Base-by-base conservation (phyloP, 2,113 vertebrate genomes). In the Rhinoderma darwinii region DNA sequence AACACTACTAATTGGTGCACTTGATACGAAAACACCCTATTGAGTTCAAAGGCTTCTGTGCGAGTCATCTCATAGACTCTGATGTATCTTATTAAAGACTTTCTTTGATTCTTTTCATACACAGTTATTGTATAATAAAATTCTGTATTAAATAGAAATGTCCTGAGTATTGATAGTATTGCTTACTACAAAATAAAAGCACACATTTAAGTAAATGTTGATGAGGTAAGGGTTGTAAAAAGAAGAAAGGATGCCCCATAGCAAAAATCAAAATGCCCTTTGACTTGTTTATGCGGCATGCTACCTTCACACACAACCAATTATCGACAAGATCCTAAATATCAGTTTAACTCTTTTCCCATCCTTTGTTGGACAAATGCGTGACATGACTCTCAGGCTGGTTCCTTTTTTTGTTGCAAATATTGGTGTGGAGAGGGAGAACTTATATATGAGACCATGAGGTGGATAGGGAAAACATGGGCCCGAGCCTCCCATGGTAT, bases 11-110 rank as follows among this genome's bases (percentile, higher is more conserved):
- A 75, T 84, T 84, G 83, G 83, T 54, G 22, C 50, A 75, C 68
- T 75, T 84, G 35, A 74, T 84, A 75, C 70, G 32, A 37, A 75
- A 72, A 84, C 68, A 56, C 44, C 70, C 70, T 75, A 84, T 75
- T 84, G 70, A 75, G 47, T 74, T 84, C 70, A 84, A 84, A 84
- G 50, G 37, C 30, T 43, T 74, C 17, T 56, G 2, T 84, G 25
- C 15, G 5, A 66, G 56, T 27, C 56, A 39, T 30, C 39, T 44
- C 15, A 15, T 75, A 80, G 20, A 66, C 39, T 66, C 39, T 43
- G 79, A 41, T 43, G 37, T 43, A 47, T 47, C 30, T 32, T 51
- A 37, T 25, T 72, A 70, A 83, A 51, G 63, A 37, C 12, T 47
- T 32, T 70, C 61, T 47, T 44, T 84, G 32, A 74, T 82, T 14